A percentile compares a stretch with the other conserved stretches of the same genome.
These are phyloP conservation scores for Acanthopleura granulata DNA, from an alignment of 2,888 invertebrate genomes.

Conservation along the genomic window DNA sequence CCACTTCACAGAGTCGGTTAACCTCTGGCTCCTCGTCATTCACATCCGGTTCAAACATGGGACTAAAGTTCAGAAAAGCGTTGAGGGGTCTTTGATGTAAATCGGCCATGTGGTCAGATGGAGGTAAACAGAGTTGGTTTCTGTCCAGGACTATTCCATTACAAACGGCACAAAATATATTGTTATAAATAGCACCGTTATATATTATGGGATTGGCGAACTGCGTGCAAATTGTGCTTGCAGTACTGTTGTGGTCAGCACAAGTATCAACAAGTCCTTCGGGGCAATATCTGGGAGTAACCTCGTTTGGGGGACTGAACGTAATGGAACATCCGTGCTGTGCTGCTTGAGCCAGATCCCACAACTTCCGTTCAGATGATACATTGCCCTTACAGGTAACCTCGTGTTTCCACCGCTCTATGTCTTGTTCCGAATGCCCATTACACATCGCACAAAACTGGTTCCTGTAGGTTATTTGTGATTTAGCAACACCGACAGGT, in stretches of 20 bases:
- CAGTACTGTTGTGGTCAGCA: background rate
- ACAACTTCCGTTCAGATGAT: background rate
- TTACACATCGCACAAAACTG: background rate
- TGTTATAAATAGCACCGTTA: background rate
- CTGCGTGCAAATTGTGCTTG: background rate
- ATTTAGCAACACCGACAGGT: background rate
- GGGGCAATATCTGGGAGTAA: background rate
- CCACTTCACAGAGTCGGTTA: no score
- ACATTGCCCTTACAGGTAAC: background rate
- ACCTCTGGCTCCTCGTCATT: background rate
- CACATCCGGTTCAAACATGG: background rate
- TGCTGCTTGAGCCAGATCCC: background rate
- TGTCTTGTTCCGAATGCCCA: background rate
- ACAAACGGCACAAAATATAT: constrained; percentile 7
- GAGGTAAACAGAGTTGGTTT: background rate
- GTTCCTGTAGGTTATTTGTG: constrained; percentile 7
- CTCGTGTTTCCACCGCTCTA: background rate
- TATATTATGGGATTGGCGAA: background rate
- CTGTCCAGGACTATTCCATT: background rate
- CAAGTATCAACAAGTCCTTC: background rate
- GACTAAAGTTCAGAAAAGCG: background rate
- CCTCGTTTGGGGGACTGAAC: background rate
- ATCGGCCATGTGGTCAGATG: background rate
- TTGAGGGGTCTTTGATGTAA: background rate
- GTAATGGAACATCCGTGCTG: background rate